A percentile compares a stretch with the other conserved stretches of the same genome.
phyloP scores from a whole-genome alignment of 2,797 vertebrate species.

The Melanotaenia boesemani region DNA sequence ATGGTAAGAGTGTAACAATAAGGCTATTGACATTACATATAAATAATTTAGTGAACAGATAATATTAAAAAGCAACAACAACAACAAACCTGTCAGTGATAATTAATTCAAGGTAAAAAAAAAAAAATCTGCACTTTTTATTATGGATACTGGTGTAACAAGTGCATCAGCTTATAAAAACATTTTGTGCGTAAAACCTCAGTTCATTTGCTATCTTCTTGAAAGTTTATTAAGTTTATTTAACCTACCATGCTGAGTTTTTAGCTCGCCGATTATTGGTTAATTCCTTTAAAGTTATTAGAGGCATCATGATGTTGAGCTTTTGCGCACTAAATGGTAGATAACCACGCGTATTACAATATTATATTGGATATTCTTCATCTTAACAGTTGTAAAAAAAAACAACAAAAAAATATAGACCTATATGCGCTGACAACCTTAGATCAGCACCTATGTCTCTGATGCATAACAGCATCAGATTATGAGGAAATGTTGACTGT shows the following conservation, averaged over 20 bases:
- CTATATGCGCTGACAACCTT: not conserved
- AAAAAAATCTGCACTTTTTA: not conserved
- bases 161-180: not conserved
- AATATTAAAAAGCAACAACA: not conserved
- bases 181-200: not conserved
- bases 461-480: constrained; percentile 2
- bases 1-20: constrained; percentile 3
- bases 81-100: not conserved
- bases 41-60: constrained; percentile 9
- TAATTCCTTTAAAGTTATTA: constrained; percentile 18
- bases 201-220: not conserved
- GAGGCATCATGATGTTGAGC: not conserved
- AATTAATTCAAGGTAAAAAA: not conserved
- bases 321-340: constrained; percentile 12
- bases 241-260: not conserved
- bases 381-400: constrained; percentile 11
- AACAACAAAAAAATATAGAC: not conserved
- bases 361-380: not conserved
- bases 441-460: constrained; percentile 1
- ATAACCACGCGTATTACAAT: not conserved
- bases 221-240: not conserved
- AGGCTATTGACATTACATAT: constrained; percentile 11
- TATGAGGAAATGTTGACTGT: constrained; percentile 34
- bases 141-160: not conserved
- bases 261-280: not conserved